These are phyloP conservation scores for Enhydra lutris DNA, from an alignment of 2,113 vertebrate genomes.

Conservation along the genomic window DNA sequence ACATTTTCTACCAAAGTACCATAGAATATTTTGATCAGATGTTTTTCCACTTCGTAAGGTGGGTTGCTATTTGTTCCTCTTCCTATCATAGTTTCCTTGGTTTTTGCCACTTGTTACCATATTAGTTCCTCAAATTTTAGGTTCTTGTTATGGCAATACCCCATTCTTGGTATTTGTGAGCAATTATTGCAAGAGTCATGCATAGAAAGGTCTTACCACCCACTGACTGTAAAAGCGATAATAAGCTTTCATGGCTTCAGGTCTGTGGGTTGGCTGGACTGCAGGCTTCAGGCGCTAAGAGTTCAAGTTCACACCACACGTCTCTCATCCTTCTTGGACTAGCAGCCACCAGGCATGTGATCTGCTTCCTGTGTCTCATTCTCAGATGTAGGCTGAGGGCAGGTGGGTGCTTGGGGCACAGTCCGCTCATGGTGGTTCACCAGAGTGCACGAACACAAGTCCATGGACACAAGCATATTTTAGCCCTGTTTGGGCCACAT, in stretches of 20 bases:
- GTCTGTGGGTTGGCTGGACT: background rate
- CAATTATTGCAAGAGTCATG: background rate
- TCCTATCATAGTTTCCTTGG: background rate
- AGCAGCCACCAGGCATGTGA: background rate
- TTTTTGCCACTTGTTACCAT: background rate
- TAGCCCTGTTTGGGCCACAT: too few species aligned
- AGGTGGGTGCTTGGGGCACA: background rate
- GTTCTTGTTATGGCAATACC: background rate
- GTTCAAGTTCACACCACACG: rapidly evolving
- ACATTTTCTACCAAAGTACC: background rate
- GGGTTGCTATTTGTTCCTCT: background rate
- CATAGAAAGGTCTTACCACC: background rate
- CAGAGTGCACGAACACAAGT: rapidly evolving
- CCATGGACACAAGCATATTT: background rate
- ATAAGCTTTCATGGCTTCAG: background rate
- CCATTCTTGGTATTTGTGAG: background rate
- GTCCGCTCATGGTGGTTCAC: background rate
- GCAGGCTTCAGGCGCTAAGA: background rate
- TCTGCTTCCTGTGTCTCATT: background rate
- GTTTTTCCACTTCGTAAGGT: background rate
- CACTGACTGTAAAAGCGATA: background rate
- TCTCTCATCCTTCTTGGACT: background rate
- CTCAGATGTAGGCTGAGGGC: background rate
- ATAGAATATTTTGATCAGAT: background rate
- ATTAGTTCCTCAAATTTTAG: background rate